Base-by-base conservation (phyloP, 1,140 invertebrate species). In the Danaus plexippus region DNA sequence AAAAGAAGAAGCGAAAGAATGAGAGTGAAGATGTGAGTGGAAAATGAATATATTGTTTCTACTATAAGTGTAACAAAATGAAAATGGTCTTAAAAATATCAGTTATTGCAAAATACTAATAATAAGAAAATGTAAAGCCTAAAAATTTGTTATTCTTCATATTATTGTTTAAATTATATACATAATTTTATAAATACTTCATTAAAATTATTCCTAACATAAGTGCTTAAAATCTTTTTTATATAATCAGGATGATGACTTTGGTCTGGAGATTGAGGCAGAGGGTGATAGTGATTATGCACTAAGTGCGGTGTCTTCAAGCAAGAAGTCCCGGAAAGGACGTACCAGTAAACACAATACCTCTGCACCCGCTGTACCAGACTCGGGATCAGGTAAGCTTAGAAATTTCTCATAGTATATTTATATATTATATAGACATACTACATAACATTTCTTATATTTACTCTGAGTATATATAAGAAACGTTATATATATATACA, bases 1-100 rank as follows among this genome's bases (percentile, higher is more conserved):
- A 96, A 88, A 96, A 95, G 89, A 96, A 96, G 89, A 95, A 95
- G 89, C 94, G 94, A 88, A 95, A 95, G 88, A 94, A 94, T 87
- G 95, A 97, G 66, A 96, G 94, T 87, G 95, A 92, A 67, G 94
- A 95, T 82, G 93, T 94, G 88, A 90, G 87, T 81, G 22, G 22
- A 71, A 56, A 47, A 46, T 45, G 40, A 43, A 43, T 47, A 15
- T 47, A 12, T 10, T 47, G 6, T 15, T 11, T 13, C 2, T n/a
- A 15, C 46, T 3, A 3, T 32, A 32, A 32, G 22, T 8, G 5
- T 32, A 32, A 32, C 1, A 32, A 32, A 32, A 32, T 32, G 1
- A 32, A 32, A 32, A 32, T 15, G 15, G 5, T 32, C 5, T 32
- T 32, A 0, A 32, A 32, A 32, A 32, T 32, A 32, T 32, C 22